Percentiles rank a stretch among this genome's conserved stretches.
Conservation (phyloP, 2,888 invertebrate genomes). For the Coenonympha arcania region DNA sequence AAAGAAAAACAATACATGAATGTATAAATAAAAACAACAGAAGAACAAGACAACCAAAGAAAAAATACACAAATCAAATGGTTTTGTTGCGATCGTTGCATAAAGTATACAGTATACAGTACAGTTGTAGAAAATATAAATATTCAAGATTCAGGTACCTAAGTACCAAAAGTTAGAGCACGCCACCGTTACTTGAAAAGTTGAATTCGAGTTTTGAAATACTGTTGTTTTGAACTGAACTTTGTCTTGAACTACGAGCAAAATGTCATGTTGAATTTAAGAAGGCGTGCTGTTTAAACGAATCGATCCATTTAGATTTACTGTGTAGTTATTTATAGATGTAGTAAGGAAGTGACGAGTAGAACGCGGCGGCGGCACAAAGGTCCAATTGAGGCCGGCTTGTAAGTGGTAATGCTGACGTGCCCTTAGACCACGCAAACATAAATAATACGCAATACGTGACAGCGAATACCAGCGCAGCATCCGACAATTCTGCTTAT, state of each 20-base stretch:
- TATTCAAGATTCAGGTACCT: conserved; percentile 19
- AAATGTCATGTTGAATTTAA: conserved; percentile 21
- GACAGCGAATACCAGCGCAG: conserved; percentile 23
- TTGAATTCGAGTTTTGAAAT: conserved; percentile 23
- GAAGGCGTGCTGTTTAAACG: conserved; percentile 16
- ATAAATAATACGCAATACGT: conserved; percentile 28
- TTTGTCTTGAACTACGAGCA: conserved; percentile 18
- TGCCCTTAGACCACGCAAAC: conserved; percentile 29
- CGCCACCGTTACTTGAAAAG: conserved; percentile 21
- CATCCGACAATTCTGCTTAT: conserved; percentile 20
- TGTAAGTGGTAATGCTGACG: conserved; percentile 40
- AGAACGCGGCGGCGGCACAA: conserved; percentile 41
- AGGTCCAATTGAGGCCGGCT: conserved; percentile 59
- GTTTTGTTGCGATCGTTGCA: background rate
- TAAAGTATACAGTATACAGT: conserved; percentile 5
- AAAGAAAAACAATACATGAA: too few relatives aligned
- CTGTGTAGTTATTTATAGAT: conserved; percentile 51
- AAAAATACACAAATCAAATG: background rate
- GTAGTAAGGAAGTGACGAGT: conserved; percentile 49
- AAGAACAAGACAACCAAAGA: too few relatives aligned
- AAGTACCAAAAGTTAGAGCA: conserved; percentile 17
- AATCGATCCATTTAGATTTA: conserved; percentile 38
- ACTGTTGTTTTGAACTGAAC: conserved; percentile 22
- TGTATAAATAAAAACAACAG: too few relatives aligned
- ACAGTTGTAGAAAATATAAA: conserved; percentile 14